Evolutionary conservation across 2,113 vertebrate species (phyloP).

Genomic region (Sus scrofa): DNA sequence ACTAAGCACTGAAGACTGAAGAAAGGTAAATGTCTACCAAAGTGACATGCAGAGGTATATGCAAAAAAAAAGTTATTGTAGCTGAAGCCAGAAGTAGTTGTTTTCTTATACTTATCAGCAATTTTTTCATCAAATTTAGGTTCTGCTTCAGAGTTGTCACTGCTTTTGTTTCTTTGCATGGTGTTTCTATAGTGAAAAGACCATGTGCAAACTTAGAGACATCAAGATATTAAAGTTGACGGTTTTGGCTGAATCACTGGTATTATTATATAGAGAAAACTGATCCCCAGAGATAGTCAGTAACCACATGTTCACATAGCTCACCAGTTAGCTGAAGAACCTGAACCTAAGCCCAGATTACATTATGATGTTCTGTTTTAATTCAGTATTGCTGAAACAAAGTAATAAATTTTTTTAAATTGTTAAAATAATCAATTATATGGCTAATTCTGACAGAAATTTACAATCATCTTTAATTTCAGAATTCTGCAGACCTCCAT

Average conservation of each 20-base stretch:
- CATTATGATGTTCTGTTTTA: not conserved
- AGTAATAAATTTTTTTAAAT: not conserved
- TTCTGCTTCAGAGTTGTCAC: constrained; percentile 26
- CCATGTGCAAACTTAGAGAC: not conserved
- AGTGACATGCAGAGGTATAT: not conserved
- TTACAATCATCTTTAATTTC: constrained; percentile 22
- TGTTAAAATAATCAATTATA: no score
- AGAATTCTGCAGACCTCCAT: constrained; percentile 72
- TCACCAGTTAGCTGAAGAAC: not conserved
- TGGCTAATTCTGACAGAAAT: not conserved
- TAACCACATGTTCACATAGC: not conserved
- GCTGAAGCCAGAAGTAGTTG: not conserved
- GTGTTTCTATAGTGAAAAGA: not conserved
- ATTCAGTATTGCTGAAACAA: not conserved
- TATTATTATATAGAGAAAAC: not conserved
- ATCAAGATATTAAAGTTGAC: not conserved
- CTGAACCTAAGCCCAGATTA: not conserved
- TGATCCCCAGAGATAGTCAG: not conserved
- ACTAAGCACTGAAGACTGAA: not conserved
- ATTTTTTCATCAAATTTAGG: not conserved
- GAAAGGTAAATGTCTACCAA: not conserved
- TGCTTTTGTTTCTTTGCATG: not conserved
- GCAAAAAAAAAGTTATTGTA: not conserved
- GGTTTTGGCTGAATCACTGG: not conserved
- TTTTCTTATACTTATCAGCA: not conserved